Conservation (phyloP, 2,797 vertebrate genomes). For the Antrozous pallidus region DNA sequence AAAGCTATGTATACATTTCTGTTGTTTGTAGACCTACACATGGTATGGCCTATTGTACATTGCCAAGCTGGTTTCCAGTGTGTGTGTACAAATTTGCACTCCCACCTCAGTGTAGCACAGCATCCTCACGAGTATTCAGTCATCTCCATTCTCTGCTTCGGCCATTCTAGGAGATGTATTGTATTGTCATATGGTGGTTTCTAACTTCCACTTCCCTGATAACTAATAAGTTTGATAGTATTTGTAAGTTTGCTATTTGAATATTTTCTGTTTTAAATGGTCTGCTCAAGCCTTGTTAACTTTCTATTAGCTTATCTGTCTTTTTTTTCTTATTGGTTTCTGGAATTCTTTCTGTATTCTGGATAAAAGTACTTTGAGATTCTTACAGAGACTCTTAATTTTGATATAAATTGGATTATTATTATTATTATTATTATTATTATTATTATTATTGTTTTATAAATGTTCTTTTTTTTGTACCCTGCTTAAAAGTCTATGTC, state of each 20-base stretch:
- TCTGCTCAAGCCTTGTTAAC: background rate
- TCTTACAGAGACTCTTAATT: background rate
- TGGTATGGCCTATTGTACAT: background rate
- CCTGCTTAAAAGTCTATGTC: background rate
- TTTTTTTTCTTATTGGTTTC: background rate
- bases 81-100: background rate
- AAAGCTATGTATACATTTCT: background rate
- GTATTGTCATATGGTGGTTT: background rate
- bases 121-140: background rate
- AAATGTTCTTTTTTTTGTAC: background rate
- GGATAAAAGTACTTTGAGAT: background rate
- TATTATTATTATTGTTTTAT: background rate
- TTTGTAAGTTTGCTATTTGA: background rate
- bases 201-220: background rate
- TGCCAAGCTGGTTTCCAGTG: background rate
- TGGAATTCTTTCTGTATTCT: background rate
- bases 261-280: background rate
- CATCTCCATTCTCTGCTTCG: background rate
- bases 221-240: background rate
- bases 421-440: conserved; percentile 25
- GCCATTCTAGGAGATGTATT: background rate
- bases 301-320: background rate
- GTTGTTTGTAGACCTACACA: background rate
- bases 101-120: background rate
- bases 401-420: background rate